These are phyloP conservation scores for Prinia subflava DNA, from an alignment of 2,113 vertebrate genomes.

Conservation along the genomic window DNA sequence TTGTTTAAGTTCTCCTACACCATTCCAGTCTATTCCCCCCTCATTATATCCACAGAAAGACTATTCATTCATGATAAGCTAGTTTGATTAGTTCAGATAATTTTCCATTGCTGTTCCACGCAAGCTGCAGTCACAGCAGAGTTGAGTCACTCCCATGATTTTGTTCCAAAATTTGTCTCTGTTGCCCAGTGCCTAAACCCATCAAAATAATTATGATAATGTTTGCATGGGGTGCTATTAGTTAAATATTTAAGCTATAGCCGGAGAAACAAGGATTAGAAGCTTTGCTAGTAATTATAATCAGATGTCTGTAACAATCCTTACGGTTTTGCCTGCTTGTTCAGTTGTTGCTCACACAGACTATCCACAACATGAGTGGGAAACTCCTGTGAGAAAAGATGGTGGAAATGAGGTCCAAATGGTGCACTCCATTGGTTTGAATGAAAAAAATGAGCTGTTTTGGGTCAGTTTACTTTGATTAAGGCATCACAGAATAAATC, in stretches of 20 bases:
- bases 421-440: not conserved
- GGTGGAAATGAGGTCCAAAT: slow-evolving; percentile 2
- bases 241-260: not conserved
- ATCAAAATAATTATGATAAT: not conserved
- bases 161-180: not conserved
- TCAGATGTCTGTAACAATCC: not conserved
- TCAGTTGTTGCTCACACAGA: not conserved
- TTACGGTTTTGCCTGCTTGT: not conserved
- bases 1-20: slow-evolving; percentile 14
- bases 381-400: slow-evolving; percentile 10
- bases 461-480: not conserved
- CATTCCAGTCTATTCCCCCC: slow-evolving; percentile 4
- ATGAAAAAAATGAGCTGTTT: not conserved
- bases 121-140: not conserved
- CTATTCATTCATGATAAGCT: slow-evolving; percentile 30
- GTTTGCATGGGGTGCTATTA: not conserved
- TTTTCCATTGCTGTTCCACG: not conserved
- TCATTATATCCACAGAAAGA: slow-evolving; percentile 32
- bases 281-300: not conserved
- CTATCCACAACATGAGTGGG: not conserved
- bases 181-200: not conserved
- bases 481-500: not conserved
- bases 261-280: not conserved
- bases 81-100: not conserved
- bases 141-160: not conserved